Percentiles rank a stretch among this genome's conserved stretches.
phyloP scores from a whole-genome alignment of 2,797 vertebrate species.

The Catostomus latipinnis region DNA sequence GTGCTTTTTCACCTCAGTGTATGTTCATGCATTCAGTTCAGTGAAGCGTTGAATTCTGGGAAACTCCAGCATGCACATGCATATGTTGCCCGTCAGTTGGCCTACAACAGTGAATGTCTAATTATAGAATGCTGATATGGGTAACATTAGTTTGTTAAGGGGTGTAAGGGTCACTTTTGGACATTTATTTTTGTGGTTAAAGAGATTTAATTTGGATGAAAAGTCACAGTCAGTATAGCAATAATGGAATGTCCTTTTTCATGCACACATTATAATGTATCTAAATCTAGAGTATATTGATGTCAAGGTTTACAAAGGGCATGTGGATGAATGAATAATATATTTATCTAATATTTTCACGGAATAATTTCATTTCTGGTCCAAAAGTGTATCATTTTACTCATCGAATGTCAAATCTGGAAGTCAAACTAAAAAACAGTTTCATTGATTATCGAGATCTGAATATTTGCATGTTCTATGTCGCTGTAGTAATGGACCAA shows the following conservation, averaged over 20 bases:
- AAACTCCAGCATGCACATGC: constrained; percentile 13
- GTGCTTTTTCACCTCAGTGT: constrained; percentile 55
- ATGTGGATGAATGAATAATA: constrained; percentile 49
- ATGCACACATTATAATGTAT: constrained; percentile 14
- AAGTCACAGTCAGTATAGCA: constrained; percentile 74
- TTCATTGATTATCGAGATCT: constrained; percentile 8
- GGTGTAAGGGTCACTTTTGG: constrained; percentile 29
- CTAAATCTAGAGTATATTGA: constrained; percentile 16
- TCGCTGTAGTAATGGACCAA: constrained; percentile 22
- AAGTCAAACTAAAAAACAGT: constrained; percentile 28
- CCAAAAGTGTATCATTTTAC: constrained; percentile 51
- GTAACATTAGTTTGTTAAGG: constrained; percentile 6
- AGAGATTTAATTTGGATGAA: constrained; percentile 51
- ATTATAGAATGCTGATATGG: neutral
- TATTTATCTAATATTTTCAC: constrained; percentile 20
- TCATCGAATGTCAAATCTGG: constrained; percentile 53
- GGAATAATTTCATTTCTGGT: constrained; percentile 46
- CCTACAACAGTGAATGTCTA: no score
- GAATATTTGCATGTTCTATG: constrained; percentile 41
- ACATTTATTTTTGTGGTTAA: constrained; percentile 60
- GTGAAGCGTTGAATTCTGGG: constrained; percentile 14
- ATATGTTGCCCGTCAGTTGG: neutral
- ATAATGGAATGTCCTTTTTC: constrained; percentile 63
- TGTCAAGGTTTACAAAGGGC: constrained; percentile 55
- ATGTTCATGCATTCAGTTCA: constrained; percentile 28